Conservation (phyloP, 2,797 vertebrate species). For the Sylvilagus floridanus region DNA sequence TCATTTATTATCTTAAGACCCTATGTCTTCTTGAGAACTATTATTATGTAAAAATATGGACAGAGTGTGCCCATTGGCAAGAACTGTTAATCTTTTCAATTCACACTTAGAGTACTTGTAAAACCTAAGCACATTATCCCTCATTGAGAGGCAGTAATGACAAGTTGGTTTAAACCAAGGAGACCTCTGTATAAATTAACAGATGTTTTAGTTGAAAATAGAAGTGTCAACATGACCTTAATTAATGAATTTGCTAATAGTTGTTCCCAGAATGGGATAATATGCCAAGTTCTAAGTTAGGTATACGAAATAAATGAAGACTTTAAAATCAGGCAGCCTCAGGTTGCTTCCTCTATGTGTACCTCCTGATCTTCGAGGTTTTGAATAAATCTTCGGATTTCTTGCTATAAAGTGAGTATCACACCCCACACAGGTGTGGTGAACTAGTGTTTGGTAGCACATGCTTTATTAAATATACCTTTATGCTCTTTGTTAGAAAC, state of each 20-base stretch:
- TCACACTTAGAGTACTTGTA: constrained; percentile 68
- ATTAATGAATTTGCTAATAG: constrained; percentile 79
- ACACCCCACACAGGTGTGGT: too few relatives aligned
- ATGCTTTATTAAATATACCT: neutral
- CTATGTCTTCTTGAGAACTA: constrained; percentile 61
- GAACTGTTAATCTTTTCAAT: constrained; percentile 77
- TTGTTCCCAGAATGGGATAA: constrained; percentile 65
- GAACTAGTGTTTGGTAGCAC: neutral
- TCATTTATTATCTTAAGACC: constrained; percentile 76
- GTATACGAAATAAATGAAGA: constrained; percentile 38
- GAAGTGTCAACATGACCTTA: constrained; percentile 72
- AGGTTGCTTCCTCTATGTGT: constrained; percentile 37
- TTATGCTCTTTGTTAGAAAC: neutral
- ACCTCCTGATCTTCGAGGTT: neutral
- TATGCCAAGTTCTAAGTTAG: constrained; percentile 21
- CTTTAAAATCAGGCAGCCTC: constrained; percentile 35
- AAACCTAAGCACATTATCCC: constrained; percentile 66
- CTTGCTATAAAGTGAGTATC: neutral
- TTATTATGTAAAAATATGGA: constrained; percentile 77
- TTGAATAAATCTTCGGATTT: neutral
- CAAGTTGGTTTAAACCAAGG: constrained; percentile 73
- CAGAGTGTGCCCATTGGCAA: constrained; percentile 63
- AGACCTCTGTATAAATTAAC: constrained; percentile 78
- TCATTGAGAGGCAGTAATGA: constrained; percentile 61
- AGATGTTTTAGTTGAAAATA: constrained; percentile 78